These are phyloP conservation scores for Drosophila mulleri DNA, from an alignment of 2,888 invertebrate species.

Conservation along the genomic window DNA sequence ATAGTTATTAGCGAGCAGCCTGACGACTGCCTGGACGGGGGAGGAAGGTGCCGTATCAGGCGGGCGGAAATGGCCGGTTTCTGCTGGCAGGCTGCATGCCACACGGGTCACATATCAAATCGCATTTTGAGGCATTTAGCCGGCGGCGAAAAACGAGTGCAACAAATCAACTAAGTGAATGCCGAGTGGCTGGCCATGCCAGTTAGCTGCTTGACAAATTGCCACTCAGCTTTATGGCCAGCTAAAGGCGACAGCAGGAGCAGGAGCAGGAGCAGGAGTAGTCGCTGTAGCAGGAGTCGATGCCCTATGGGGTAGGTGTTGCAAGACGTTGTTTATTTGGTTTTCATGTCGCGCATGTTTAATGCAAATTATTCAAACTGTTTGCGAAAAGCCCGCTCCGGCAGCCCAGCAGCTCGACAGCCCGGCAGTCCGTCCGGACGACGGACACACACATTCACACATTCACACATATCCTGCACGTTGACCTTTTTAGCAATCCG, in stretches of 20 bases:
- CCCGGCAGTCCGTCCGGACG: conserved; percentile 9
- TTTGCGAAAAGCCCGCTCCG: conserved; percentile 48
- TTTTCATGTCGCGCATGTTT: conserved; percentile 80
- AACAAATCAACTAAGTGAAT: conserved; percentile 76
- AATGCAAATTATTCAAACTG: conserved; percentile 80
- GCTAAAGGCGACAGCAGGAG: conserved; percentile 12
- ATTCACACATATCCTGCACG: conserved; percentile 32
- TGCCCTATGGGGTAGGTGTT: not conserved
- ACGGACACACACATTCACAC: conserved; percentile 40
- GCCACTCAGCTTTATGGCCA: conserved; percentile 66
- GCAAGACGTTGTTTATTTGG: conserved; percentile 75
- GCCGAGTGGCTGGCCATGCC: conserved; percentile 63
- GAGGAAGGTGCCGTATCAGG: conserved; percentile 34
- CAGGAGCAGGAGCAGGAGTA: not conserved
- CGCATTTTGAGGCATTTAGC: conserved; percentile 76
- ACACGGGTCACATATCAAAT: conserved; percentile 67
- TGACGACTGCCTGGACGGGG: conserved; percentile 16
- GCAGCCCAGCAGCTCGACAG: conserved; percentile 6
- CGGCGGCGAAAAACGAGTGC: conserved; percentile 75
- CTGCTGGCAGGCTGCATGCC: conserved; percentile 38
- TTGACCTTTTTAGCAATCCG: conserved; percentile 64
- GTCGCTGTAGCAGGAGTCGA: not conserved
- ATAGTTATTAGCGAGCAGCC: conserved; percentile 51
- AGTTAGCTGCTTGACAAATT: conserved; percentile 80
- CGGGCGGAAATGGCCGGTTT: conserved; percentile 50